phyloP scores from a whole-genome alignment of 1,140 invertebrate genomes.

The Brachionus asplanchnoidis region DNA sequence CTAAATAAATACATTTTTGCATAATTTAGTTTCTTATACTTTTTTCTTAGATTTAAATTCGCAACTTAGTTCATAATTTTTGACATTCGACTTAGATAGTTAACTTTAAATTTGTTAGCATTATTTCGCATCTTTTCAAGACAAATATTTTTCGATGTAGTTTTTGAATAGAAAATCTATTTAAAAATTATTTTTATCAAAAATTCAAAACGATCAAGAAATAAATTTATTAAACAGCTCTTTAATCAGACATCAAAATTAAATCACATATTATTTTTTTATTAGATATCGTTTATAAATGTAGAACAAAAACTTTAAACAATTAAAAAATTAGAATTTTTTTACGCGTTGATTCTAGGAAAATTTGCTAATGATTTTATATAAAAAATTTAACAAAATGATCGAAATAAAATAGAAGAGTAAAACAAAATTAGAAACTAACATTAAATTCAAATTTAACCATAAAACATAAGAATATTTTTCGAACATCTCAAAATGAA shows the following conservation, averaged over 20 bases:
- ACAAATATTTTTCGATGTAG: background rate
- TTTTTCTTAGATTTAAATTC: no score
- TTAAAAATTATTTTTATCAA: background rate
- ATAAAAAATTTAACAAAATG: slow-evolving; percentile 15
- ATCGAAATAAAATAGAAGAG: slow-evolving; percentile 15
- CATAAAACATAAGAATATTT: background rate
- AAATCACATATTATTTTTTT: background rate
- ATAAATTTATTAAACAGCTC: background rate
- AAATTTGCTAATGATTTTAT: background rate
- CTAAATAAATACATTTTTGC: no score
- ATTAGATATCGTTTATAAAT: background rate
- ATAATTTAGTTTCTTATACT: no score
- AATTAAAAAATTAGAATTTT: background rate
- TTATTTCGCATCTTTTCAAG: background rate
- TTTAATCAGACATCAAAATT: slow-evolving; percentile 6
- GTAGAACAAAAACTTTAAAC: background rate
- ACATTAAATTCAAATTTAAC: background rate
- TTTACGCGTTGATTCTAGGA: background rate
- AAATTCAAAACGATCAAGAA: background rate
- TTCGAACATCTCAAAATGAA: background rate
- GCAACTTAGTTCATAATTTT: no score
- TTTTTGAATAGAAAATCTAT: background rate
- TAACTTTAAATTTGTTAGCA: background rate
- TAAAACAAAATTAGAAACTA: background rate
- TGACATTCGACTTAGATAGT: no score